These are phyloP conservation scores for Drosophila melanosoma DNA, from an alignment of 2,888 invertebrate genomes.

Conservation along the genomic window DNA sequence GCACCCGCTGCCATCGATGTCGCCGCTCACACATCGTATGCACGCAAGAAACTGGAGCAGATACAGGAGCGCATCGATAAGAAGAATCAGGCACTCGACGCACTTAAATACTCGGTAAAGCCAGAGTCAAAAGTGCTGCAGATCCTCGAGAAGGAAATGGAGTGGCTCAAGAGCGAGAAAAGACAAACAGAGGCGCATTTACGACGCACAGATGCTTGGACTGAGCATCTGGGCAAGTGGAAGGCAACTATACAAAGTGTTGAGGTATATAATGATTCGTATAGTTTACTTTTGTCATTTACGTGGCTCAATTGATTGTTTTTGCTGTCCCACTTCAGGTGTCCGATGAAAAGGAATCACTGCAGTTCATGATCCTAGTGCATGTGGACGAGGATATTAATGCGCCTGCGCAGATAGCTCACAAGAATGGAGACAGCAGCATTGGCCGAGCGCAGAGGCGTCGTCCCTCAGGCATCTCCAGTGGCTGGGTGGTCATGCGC, in stretches of 20 bases:
- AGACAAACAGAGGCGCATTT: constrained; percentile 93
- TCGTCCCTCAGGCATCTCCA: constrained; percentile 86
- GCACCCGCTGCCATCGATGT: constrained; percentile 86
- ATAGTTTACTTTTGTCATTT: background rate
- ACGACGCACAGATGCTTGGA: constrained; percentile 94
- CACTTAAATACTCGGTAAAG: constrained; percentile 92
- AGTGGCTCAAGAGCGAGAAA: constrained; percentile 92
- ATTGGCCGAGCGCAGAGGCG: constrained; percentile 84
- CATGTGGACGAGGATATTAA: constrained; percentile 88
- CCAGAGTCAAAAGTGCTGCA: constrained; percentile 92
- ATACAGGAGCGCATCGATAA: constrained; percentile 93
- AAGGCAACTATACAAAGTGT: constrained; percentile 93
- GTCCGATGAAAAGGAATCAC: constrained; percentile 86
- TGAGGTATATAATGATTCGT: constrained; percentile 86
- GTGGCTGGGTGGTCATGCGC: constrained; percentile 89
- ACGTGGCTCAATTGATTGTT: background rate
- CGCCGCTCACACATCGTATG: constrained; percentile 93
- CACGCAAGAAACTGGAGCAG: constrained; percentile 92
- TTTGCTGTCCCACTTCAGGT: constrained; percentile 62
- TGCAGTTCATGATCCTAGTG: constrained; percentile 92
- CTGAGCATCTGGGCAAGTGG: constrained; percentile 95
- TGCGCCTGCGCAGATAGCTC: constrained; percentile 53
- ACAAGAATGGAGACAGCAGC: constrained; percentile 57
- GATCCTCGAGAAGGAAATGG: constrained; percentile 93
- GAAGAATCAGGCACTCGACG: constrained; percentile 92